Conservation (phyloP, 2,113 vertebrate genomes). For the Furnarius figulus region DNA sequence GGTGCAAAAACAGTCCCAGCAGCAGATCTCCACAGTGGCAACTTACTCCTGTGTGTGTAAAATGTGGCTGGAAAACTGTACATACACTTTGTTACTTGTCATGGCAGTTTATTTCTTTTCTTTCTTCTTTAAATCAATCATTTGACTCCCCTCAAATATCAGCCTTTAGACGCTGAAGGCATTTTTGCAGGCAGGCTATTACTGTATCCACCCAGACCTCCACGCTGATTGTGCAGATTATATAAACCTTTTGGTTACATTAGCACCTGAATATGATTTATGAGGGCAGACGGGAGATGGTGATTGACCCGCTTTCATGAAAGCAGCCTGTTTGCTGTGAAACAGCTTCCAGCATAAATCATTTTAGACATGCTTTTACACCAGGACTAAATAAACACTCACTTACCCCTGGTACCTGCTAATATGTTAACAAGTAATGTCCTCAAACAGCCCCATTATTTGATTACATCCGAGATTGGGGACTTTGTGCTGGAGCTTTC, state of each 20-base stretch:
- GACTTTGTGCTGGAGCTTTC: slow-evolving; percentile 31
- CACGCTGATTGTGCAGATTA: slow-evolving; percentile 42
- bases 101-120: slow-evolving; percentile 39
- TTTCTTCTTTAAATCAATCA: slow-evolving; percentile 49
- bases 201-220: slow-evolving; percentile 23
- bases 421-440: slow-evolving; percentile 72
- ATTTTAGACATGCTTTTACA: slow-evolving; percentile 70
- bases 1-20: neutral
- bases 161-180: neutral
- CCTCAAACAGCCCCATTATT: slow-evolving; percentile 69
- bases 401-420: slow-evolving; percentile 70
- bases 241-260: slow-evolving; percentile 63
- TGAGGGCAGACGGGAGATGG: slow-evolving; percentile 54
- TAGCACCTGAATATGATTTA: slow-evolving; percentile 72
- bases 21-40: slow-evolving; percentile 27
- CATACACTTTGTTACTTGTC: neutral
- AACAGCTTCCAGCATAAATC: slow-evolving; percentile 67
- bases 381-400: slow-evolving; percentile 70
- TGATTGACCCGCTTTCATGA: slow-evolving; percentile 64
- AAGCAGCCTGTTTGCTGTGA: slow-evolving; percentile 64
- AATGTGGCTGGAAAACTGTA: slow-evolving; percentile 16
- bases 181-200: slow-evolving; percentile 27
- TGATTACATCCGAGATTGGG: slow-evolving; percentile 61
- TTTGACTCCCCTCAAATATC: slow-evolving; percentile 10
- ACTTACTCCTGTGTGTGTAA: neutral